Conservation (phyloP, 2,113 vertebrate genomes). For the Emydura subglobosa region DNA sequence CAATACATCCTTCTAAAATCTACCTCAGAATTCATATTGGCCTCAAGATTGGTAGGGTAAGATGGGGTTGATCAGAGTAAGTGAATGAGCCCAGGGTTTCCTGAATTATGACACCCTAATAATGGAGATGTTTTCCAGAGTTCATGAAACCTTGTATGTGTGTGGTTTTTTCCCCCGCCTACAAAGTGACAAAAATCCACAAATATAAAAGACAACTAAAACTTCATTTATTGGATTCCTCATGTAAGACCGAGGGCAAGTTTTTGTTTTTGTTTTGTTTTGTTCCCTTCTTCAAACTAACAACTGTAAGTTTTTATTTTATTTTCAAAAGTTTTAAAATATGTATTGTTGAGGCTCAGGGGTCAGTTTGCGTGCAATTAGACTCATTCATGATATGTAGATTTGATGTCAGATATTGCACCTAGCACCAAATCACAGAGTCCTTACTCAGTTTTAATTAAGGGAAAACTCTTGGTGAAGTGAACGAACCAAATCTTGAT, state of each 20-base stretch:
- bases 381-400: background rate
- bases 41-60: background rate
- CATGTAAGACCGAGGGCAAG: background rate
- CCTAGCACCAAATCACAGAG: background rate
- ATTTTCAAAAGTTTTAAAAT: background rate
- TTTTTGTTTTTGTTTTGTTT: background rate
- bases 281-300: background rate
- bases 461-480: background rate
- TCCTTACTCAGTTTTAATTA: background rate
- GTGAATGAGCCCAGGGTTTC: background rate
- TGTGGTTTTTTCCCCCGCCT: too few species aligned
- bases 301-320: background rate
- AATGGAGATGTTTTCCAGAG: background rate
- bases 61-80: background rate
- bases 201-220: background rate
- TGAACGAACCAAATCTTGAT: background rate
- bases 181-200: too few species aligned
- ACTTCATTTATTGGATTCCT: background rate
- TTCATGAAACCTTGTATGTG: background rate
- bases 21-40: background rate
- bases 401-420: background rate
- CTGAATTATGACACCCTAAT: background rate
- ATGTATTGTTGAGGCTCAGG: background rate
- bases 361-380: background rate
- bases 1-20: background rate